These are phyloP conservation scores for Eupeodes corollae DNA, from an alignment of 1,140 invertebrate genomes.

Conservation along the genomic window DNA sequence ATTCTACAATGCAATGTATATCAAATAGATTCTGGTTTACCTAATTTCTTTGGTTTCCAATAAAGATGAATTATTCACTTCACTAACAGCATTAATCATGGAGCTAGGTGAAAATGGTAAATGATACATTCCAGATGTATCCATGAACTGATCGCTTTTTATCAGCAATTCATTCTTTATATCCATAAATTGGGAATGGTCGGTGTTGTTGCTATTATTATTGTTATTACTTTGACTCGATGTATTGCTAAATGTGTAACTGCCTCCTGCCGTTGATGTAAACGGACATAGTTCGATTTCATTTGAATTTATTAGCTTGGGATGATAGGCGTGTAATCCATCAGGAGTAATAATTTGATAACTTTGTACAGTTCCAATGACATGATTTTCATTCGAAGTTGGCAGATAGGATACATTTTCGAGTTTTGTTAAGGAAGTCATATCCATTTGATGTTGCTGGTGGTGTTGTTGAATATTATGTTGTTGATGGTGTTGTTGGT, in stretches of 20 bases:
- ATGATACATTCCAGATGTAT: slow-evolving; percentile 32
- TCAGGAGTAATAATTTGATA: slow-evolving; percentile 34
- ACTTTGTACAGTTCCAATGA: slow-evolving; percentile 33
- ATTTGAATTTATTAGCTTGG: slow-evolving; percentile 21
- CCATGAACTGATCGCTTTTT: slow-evolving; percentile 24
- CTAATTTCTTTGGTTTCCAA: slow-evolving; percentile 38
- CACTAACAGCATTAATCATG: slow-evolving; percentile 35
- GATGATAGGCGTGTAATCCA: slow-evolving; percentile 29
- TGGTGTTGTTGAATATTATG: slow-evolving; percentile 25
- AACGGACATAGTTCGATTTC: slow-evolving; percentile 29
- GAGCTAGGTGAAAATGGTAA: slow-evolving; percentile 34
- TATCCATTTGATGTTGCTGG: slow-evolving; percentile 6
- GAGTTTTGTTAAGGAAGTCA: slow-evolving; percentile 1
- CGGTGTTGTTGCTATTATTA: slow-evolving; percentile 15
- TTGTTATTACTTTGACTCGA: slow-evolving; percentile 23
- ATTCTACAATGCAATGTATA: too few relatives aligned
- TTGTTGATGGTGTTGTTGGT: slow-evolving; percentile 5
- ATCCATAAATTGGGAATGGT: slow-evolving; percentile 34
- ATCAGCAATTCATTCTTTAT: slow-evolving; percentile 33
- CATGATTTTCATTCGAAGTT: slow-evolving; percentile 26
- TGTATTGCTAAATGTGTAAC: slow-evolving; percentile 30
- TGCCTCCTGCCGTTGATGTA: slow-evolving; percentile 13
- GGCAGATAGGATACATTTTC: slow-evolving; percentile 32
- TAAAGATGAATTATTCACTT: slow-evolving; percentile 30
- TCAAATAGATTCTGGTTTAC: slow-evolving; percentile 15